Evolutionary conservation across 2,113 vertebrate genomes (phyloP), one percentile per base, ranked within the genome.

Genomic region (Chamaea fasciata): DNA sequence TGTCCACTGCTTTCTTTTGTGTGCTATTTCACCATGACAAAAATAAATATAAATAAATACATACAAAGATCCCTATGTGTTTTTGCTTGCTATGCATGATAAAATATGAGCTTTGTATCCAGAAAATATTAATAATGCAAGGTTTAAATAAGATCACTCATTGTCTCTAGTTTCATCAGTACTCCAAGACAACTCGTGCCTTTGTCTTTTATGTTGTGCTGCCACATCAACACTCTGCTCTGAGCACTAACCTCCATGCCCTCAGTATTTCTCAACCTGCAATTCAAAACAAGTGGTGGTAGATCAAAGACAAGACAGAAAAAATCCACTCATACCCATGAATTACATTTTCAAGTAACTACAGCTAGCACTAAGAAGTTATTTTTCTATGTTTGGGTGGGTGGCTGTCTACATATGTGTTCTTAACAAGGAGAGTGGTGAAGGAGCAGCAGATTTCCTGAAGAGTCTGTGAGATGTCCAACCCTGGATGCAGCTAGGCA

Each of bases 241-340:
- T 55, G 28, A 92, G 76, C 55, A 70, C 70, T 77, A 65, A 76
- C 78, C 53, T 91, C 57, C 49, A 30, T 90, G 87, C 31, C 76
- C 90, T 90, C 52, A 30, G 71, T 83, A 80, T 92, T 94, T 94
- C 85, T 80, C 90, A 94, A 93, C 59, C 3, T 80, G 71, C 67
- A 96, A 86, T 92, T 88, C 63, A 73, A 83, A 85, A 42, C 49
- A 83, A 93, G 37, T 21, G 33, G 41, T 73, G 59, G 52, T 3
- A 92, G 67, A 83, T 93, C 69, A 94, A 95, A 95, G 92, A 76
- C 44, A 77, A 75, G 79, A 86, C 49, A 67, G 78, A 83, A 92
- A 80, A 73, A 95, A 82, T 22, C 33, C 35, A 74, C 42, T 42
- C 60, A 22, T 67, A 80, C 50, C 68, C 17, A 19, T 35, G 71